Base-by-base conservation (phyloP, 2,797 vertebrate genomes). In the Artibeus lituratus region DNA sequence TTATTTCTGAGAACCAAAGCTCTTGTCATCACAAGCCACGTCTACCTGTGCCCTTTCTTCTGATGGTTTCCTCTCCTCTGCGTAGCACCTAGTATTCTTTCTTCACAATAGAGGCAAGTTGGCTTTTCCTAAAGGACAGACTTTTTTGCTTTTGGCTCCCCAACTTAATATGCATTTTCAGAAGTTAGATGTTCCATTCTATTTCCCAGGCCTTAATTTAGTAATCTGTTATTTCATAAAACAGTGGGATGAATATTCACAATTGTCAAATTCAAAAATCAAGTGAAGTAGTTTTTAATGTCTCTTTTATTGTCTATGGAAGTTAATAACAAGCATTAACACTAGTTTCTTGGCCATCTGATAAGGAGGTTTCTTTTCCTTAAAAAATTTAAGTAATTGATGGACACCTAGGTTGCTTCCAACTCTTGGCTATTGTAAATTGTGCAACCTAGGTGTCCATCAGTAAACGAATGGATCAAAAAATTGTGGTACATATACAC, bases 1-100 rank as follows among this genome's bases (percentile, higher is more conserved):
- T 84, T 91, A 53, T 84, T 95, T 96, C 21, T 77, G 29, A 69
- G 87, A 91, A 93, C 44, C 14, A 65, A 39, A 77, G 24, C 26
- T 51, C 57, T 62, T 21, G 7, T 42, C 24, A n/a, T 55, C 35
- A 47, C 62, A 73, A 59, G 32, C n/a, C 84, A 3, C n/a, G 8
- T 93, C 42, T 37, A 29, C 74, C 15, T 37, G 7, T 18, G 21
- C 51, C 44, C 11, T 91, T 89, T 88, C 49, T 44, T 37, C 42
- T n/a, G 21, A 32, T 0, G 1, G 19, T 55, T 95, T 95, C 73
- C 44, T 77, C 22, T 19, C 86, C 49, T 37, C 4, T 21, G 3
- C 18, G 51, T n/a, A 18, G 67, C 4, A 10, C 32, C 83, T 35
- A 69, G 42, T 8, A 0, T 15, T 49, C 11, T 83, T 86, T 51